Base-by-base conservation (phyloP, 2,888 invertebrate species). In the Megastigmus dorsalis region DNA sequence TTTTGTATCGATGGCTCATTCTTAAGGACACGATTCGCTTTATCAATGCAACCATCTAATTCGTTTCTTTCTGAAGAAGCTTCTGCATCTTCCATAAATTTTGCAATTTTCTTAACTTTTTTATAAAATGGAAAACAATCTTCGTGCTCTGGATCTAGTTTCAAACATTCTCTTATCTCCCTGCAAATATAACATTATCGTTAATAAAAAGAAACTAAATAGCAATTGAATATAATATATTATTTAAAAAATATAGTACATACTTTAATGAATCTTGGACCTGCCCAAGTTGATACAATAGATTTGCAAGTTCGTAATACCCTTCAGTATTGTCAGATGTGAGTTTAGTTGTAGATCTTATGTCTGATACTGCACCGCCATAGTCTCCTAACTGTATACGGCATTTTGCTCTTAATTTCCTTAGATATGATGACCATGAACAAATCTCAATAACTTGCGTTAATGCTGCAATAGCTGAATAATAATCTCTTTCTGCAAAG, bases 131-230 rank as follows among this genome's bases (percentile, higher is more conserved):
- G 93, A 89, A 97, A 97, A 88, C 99, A 99, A 82, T 94, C 91
- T 89, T 97, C 97, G 89, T 99, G 98, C 82, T 99, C 99, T 0
- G 98, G 98, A 88, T 99, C 99, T 48, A 98, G 90, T 86, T 96
- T 97, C 18, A 99, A 91, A 88, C 99, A 99, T 88, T 99, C 98
- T 20, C 99, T 93, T 78, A 99, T 94, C 89, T 98, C 97, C 89
- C 92, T 93, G 85, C 52, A 81, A 77, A 74, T 41, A 50, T 45
- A 62, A 70, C 7, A 1, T 18, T 50, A 48, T n/a, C 28, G 15
- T 28, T 18, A 50, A 13, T 52, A 10, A 52, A 43, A n/a, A n/a
- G 38, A 13, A 41, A 20, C 2, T 3, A 38, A 38, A 41, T n/a
- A 48, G 1, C 4, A 43, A 45, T 6, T 65, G 6, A 26, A 9